Base-by-base conservation (phyloP, 2,797 vertebrate genomes). In the Muraenolepis orangiensis region DNA sequence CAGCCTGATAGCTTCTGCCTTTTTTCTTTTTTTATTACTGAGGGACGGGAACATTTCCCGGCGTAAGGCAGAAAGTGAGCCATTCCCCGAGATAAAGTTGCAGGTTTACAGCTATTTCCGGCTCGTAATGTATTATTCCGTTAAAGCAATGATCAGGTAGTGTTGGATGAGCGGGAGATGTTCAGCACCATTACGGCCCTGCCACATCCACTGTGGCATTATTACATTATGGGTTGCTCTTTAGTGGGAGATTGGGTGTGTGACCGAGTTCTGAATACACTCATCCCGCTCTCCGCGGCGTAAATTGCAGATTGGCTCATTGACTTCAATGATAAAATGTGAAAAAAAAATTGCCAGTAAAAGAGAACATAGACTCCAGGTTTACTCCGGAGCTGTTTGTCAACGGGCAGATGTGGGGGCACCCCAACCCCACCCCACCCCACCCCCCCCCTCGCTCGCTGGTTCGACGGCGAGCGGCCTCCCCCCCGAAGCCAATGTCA, bases 301-400 rank as follows among this genome's bases (percentile, higher is more conserved):
- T 95, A 96, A 96, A 96, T 96, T 96, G 95, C 95, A 95, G 94
- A 95, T 94, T 94, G 95, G 94, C 95, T 96, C 96, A 96, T 96
- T 96, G 95, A 96, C 95, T 96, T 95, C 94, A 96, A 96, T 96
- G 95, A 96, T 96, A 95, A 96, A 96, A 96, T 95, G 96, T 95
- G n/a, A n/a, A n/a, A n/a, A n/a, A 94, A 96, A 94, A 96, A 96
- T 95, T 95, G 94, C 94, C 95, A 95, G 93, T 94, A 93, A 94
- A n/a, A 94, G 93, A 91, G 94, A 94, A 93, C 92, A 94, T 93
- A 95, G 94, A 94, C 92, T 93, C 46, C 92, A 91, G 94, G 92
- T 94, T n/a, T 95, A 94, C 91, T 94, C 90, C 93, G 93, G 90
- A 92, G 92, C 93, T 94, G 94, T 94, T 95, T 96, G 93, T 95